Evolutionary conservation across 2,888 invertebrate genomes (phyloP), one percentile per base, ranked within the genome.

Genomic region (Erebia epiphron): DNA sequence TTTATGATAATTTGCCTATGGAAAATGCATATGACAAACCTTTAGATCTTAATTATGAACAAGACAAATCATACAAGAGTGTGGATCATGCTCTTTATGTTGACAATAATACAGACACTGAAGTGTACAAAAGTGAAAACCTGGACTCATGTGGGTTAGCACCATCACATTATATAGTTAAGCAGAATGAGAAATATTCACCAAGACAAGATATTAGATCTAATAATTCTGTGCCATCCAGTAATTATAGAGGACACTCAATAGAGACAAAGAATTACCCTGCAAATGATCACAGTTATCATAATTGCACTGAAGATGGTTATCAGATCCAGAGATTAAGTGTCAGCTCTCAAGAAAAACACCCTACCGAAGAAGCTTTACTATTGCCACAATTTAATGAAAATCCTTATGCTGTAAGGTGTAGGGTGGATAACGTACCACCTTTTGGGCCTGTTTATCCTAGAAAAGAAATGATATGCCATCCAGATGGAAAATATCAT

Each of bases 21-120:
- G 94, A 94, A 79, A 94, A 93, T 83, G 83, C 90, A 67, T 94
- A 94, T 85, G 94, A 94, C 74, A 92, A 90, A 79, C 93, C 93
- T 61, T 81, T 93, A 72, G 92, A 93, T 77, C 84, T 93, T 62
- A 80, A 84, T 72, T 88, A 92, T 85, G 93, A 92, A 76, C 88
- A 88, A 76, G 91, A 90, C 74, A 91, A 91, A 81, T 91, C 91
- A 52, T 94, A 94, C 75, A 93, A 92, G 83, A 92, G 93, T 86
- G 91, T 93, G 54, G 94, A 94, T 75, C 94, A 93, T 87, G 88
- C 93, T 70, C 79, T 94, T 18, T 94, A 94, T 79, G 81, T 89
- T 70, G 93, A 93, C 73, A 91, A 83, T 76, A 90, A 89, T 86
- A 86, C 79, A 72, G 77, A 80, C 60, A 82, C 82, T 67, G 84